Evolutionary conservation across 2,888 invertebrate genomes (phyloP).

Genomic region (Melipona beecheii): DNA sequence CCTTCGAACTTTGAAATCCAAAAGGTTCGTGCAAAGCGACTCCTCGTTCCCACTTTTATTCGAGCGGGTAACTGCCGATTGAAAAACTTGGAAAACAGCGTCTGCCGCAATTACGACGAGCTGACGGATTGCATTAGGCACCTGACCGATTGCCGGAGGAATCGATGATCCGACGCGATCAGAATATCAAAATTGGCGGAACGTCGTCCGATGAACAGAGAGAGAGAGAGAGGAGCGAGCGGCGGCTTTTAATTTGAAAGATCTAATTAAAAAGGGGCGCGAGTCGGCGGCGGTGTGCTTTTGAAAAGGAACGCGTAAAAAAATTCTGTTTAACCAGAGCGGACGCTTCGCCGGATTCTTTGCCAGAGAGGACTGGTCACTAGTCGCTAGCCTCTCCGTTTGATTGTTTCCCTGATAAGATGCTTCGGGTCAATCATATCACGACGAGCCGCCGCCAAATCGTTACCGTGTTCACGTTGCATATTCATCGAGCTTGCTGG

Average conservation of each 20-base stretch:
- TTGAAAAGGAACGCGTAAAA: constrained; percentile 37
- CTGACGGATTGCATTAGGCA: neutral
- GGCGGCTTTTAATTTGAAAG: constrained; percentile 60
- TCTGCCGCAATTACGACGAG: neutral
- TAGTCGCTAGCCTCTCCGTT: constrained; percentile 36
- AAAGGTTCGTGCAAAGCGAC: no score
- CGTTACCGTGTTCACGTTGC: neutral
- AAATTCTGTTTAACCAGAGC: constrained; percentile 5
- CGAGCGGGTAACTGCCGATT: no score
- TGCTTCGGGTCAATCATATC: constrained; percentile 39
- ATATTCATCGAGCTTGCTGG: constrained; percentile 5
- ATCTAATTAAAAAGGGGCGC: constrained; percentile 59
- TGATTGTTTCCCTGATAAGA: constrained; percentile 61
- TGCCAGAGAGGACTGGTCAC: neutral
- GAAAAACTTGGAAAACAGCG: neutral
- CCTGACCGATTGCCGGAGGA: constrained; percentile 19
- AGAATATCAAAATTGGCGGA: neutral
- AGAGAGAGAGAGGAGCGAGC: neutral
- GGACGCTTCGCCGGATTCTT: neutral
- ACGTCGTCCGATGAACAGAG: neutral
- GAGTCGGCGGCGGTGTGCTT: constrained; percentile 24
- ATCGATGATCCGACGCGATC: constrained; percentile 29
- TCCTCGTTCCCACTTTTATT: no score
- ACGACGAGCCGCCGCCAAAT: constrained; percentile 9
- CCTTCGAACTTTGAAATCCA: no score